Conservation (phyloP, 2,797 vertebrate species). For the Cyprinella venusta region DNA sequence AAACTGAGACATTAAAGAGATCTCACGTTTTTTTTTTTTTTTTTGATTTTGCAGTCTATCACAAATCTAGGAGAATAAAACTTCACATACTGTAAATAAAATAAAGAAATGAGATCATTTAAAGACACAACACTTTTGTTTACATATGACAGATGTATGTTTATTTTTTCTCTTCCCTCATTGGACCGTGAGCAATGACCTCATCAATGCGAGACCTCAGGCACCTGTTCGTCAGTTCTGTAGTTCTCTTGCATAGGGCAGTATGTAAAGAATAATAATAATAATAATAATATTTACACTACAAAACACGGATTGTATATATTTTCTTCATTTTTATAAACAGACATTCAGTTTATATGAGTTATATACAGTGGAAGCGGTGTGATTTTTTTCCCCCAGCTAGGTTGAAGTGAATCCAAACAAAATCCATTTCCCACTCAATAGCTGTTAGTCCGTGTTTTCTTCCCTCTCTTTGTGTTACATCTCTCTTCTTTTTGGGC, state of each 20-base stretch:
- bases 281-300: constrained; percentile 41
- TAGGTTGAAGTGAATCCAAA: constrained; percentile 17
- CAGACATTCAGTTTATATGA: constrained; percentile 60
- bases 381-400: constrained; percentile 25
- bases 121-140: constrained; percentile 39
- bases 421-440: constrained; percentile 22
- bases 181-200: constrained; percentile 52
- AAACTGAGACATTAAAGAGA: background rate
- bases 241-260: constrained; percentile 63
- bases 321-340: constrained; percentile 54
- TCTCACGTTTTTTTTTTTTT: background rate
- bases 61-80: background rate
- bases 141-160: constrained; percentile 39
- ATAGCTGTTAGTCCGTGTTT: constrained; percentile 27
- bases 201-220: constrained; percentile 51
- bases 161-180: constrained; percentile 54
- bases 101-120: background rate
- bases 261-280: constrained; percentile 47
- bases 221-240: constrained; percentile 52
- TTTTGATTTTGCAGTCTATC: background rate
- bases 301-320: constrained; percentile 63
- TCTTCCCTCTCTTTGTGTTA: constrained; percentile 39
- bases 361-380: constrained; percentile 54
- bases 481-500: constrained; percentile 34
- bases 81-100: background rate